phyloP scores from a whole-genome alignment of 2,113 vertebrate genomes.

The Mormoops blainvillei region DNA sequence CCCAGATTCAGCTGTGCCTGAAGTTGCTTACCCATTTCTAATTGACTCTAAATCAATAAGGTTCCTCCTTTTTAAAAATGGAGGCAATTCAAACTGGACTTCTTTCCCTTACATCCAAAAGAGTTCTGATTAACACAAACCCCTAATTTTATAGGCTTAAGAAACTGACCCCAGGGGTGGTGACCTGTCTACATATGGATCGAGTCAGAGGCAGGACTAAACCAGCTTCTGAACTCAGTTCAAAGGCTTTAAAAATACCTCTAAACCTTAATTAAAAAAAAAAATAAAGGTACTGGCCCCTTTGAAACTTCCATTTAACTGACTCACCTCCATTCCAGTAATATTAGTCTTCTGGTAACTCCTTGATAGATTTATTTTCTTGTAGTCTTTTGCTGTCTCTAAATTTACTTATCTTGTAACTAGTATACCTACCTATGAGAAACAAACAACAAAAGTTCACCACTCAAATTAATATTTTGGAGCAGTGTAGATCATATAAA shows the following conservation, averaged over 20 bases:
- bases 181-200: background rate
- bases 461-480: background rate
- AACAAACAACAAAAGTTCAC: background rate
- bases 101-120: background rate
- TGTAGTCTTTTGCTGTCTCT: background rate
- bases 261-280: background rate
- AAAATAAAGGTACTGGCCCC: background rate
- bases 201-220: background rate
- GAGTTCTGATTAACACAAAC: background rate
- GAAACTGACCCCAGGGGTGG: background rate
- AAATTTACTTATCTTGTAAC: conserved; percentile 1
- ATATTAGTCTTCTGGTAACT: background rate
- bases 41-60: background rate
- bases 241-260: background rate
- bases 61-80: background rate
- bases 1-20: background rate
- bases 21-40: background rate
- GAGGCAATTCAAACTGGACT: background rate
- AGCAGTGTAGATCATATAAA: background rate
- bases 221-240: background rate
- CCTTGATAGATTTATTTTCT: background rate
- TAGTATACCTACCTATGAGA: background rate
- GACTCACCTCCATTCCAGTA: background rate
- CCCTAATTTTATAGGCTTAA: background rate
- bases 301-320: background rate